phyloP scores from a whole-genome alignment of 2,113 vertebrate genomes.

The Passerina amoena region DNA sequence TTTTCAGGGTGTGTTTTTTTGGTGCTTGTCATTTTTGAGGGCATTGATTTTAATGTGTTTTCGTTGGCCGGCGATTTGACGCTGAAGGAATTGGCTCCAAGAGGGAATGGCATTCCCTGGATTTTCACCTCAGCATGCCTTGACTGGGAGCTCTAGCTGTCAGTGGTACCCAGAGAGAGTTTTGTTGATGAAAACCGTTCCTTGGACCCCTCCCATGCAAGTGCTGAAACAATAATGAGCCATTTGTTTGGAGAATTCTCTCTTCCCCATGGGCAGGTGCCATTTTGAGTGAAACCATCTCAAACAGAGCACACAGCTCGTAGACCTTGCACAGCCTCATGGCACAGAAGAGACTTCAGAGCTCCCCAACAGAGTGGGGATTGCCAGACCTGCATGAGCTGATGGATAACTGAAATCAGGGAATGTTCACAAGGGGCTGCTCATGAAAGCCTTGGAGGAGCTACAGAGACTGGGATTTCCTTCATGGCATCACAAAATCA shows the following conservation, averaged over 20 bases:
- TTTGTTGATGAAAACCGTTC: background rate
- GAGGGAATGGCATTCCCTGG: constrained; percentile 1
- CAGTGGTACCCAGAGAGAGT: background rate
- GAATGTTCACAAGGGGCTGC: background rate
- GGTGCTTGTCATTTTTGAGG: background rate
- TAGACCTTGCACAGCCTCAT: accelerated
- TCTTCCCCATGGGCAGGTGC: background rate
- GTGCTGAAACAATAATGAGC: background rate
- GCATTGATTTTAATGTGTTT: constrained; percentile 41
- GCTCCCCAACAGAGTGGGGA: background rate
- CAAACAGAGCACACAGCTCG: background rate
- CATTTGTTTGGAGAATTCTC: background rate
- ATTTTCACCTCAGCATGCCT: constrained; percentile 2
- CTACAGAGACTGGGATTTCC: background rate
- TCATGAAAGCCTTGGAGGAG: background rate
- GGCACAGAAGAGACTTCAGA: background rate
- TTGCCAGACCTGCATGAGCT: background rate
- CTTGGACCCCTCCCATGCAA: background rate
- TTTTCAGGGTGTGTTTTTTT: background rate
- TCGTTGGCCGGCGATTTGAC: constrained; percentile 3
- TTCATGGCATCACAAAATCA: background rate
- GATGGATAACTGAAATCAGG: background rate
- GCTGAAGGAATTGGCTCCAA: background rate
- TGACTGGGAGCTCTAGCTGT: background rate
- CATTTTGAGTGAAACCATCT: background rate